Base-by-base conservation (phyloP, 2,113 vertebrate species). In the Pristiophorus japonicus region DNA sequence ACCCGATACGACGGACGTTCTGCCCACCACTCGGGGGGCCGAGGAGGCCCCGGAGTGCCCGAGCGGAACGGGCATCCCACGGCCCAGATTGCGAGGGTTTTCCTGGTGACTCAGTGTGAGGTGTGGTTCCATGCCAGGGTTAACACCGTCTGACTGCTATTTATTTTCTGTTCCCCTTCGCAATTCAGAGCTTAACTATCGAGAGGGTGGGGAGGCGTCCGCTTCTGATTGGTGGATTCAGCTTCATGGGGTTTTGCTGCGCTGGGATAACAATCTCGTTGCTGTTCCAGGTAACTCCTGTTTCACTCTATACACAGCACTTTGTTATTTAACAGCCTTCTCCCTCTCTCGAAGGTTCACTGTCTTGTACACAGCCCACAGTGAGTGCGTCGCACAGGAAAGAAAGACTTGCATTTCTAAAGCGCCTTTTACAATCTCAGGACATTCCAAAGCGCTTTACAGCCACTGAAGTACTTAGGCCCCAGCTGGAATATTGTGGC, bases 171-270 rank as follows among this genome's bases (percentile, higher is more conserved):
- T 96, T 96, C 18, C 3, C 96, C 94, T 11, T n/a, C 34, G 27
- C 16, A 0, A 16, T 95, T 16, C 96, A 99, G 98, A 98, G 98
- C 96, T 98, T 99, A 95, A 98, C 98, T 42, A 98, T 99, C 0
- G 98, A 99, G 96, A 98, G 97, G 95, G 59, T 98, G 96, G 98
- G 98, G 78, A 97, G 98, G 73, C 98, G 98, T 95, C 97, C 98
- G 16, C 98, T 99, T 96, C 96, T 99, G 96, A 98, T 98, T 96
- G 97, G 97, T 0, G 98, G 98, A 34, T 99, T 98, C 97, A 97
- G 97, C 59, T 97, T 98, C 96, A 99, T 99, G 98, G 98, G 98
- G 8, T 14, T 99, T 6, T 99, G 98, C 97, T 98, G 96, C 0
- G 97, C 97, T 6, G 98, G 98, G 95, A 98, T 99, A 96, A 99